Conservation (phyloP, 2,888 invertebrate genomes). For the Leptinotarsa tumamoca region DNA sequence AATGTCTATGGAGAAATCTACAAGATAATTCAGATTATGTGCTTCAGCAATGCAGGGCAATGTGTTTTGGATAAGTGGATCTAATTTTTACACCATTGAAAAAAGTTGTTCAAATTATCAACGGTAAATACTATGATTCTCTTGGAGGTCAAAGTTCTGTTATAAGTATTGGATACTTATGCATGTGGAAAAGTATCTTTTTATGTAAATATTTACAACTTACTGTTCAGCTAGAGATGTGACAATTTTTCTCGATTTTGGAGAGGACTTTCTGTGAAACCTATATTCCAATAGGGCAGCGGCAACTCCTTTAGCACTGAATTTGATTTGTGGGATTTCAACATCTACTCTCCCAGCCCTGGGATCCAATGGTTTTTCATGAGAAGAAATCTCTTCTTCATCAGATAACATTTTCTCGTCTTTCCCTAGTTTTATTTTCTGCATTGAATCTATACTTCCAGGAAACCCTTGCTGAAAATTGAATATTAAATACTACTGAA, state of each 20-base stretch:
- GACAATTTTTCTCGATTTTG: constrained; percentile 71
- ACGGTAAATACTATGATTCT: too few relatives aligned
- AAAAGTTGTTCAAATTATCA: too few relatives aligned
- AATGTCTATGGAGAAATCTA: too few relatives aligned
- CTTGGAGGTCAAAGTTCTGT: too few relatives aligned
- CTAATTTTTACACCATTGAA: too few relatives aligned
- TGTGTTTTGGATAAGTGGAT: too few relatives aligned
- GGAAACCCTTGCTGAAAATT: constrained; percentile 77
- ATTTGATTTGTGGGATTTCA: constrained; percentile 75
- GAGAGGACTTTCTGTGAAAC: constrained; percentile 68
- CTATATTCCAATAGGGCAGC: constrained; percentile 69
- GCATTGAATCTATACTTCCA: constrained; percentile 75
- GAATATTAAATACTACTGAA: constrained; percentile 15
- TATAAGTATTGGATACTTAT: too few relatives aligned
- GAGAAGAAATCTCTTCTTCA: constrained; percentile 48
- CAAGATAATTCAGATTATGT: too few relatives aligned
- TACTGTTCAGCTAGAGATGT: constrained; percentile 69
- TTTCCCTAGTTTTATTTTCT: constrained; percentile 65
- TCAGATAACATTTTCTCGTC: constrained; percentile 33
- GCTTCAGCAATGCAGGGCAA: too few relatives aligned
- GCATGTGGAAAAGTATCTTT: too few relatives aligned
- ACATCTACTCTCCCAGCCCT: constrained; percentile 85
- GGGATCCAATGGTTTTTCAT: constrained; percentile 73
- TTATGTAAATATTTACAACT: constrained; percentile 44
- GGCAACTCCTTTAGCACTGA: constrained; percentile 72